Evolutionary conservation across 2,113 vertebrate species (phyloP), one percentile per base, ranked within the genome.

Genomic region (Lycocorax pyrrhopterus): DNA sequence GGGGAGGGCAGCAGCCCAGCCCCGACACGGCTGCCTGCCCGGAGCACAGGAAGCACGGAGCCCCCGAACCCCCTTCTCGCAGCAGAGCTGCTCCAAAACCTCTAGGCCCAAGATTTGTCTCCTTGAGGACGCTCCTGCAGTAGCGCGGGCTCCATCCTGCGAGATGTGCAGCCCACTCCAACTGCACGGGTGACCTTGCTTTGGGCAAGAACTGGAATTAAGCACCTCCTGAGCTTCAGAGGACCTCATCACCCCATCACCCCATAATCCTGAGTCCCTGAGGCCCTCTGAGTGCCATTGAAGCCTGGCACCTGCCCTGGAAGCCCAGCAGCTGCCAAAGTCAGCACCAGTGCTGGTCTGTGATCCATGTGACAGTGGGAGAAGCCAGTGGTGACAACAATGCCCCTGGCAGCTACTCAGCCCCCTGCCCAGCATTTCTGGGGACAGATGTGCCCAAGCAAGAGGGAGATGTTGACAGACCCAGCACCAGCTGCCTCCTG

Each of bases 41-140:
- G 1, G 7, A 39, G 49, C 29, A 17, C 63, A 25, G 56, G 25
- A 52, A 20, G 44, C 44, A 16, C 0, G 0, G 43, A n/a, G 55
- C 11, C 35, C 33, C 7, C 35, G 29, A 62, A 25, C 11, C 10
- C 23, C 5, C 3, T 43, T 27, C 35, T 53, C 1, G 1, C 17
- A 46, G 32, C 7, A 37, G 17, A 75, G 37, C 30, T 23, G 6
- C 43, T 53, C 39, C 52, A 37, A 35, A 44, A 43, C 35, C 29
- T 43, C 52, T 4, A 22, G 16, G 16, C n/a, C 9, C 16, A 20
- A 23, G 4, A 20, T 47, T 16, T 32, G 32, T 60, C 32, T 29
- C 35, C 27, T n/a, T n/a, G 52, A 39, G 39, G 35, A 59, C 12
- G 6, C 13, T 27, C 39, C 32, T 7, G 10, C 32, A 7, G 12